Conservation (phyloP, 2,888 invertebrate species). For the Hirtodrosophila alboralis region DNA sequence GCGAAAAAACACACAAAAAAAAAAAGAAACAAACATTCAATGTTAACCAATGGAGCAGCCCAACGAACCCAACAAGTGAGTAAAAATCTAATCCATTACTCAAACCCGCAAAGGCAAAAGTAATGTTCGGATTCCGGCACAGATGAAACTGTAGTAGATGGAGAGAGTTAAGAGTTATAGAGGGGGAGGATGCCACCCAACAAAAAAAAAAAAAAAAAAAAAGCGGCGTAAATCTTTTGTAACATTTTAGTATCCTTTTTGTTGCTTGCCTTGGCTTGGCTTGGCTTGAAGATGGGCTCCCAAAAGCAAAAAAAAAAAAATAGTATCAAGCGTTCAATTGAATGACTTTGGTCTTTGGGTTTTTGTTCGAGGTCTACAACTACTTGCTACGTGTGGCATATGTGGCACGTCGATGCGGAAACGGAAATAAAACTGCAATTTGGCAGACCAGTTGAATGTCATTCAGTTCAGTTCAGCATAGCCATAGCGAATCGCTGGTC, state of each 20-base stretch:
- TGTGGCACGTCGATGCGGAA: constrained; percentile 61
- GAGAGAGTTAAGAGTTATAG: background rate
- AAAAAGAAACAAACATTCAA: constrained; percentile 19
- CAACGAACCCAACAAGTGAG: constrained; percentile 61
- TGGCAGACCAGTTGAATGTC: constrained; percentile 71
- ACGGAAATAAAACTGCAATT: constrained; percentile 75
- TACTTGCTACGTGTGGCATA: constrained; percentile 59
- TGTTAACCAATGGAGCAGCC: constrained; percentile 20
- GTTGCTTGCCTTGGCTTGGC: constrained; percentile 20
- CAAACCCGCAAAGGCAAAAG: constrained; percentile 70
- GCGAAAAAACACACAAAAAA: constrained; percentile 27
- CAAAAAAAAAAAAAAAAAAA: too few species aligned
- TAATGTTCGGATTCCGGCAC: constrained; percentile 52
- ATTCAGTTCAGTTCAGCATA: constrained; percentile 51
- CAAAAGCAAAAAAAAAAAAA: background rate
- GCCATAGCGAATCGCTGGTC: constrained; percentile 60
- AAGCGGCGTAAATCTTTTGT: constrained; percentile 77
- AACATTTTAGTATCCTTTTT: constrained; percentile 60
- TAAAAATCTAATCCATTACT: constrained; percentile 79
- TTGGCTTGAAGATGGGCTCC: constrained; percentile 42
- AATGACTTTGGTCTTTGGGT: constrained; percentile 22
- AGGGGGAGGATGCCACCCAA: constrained; percentile 8
- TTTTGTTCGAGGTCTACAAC: constrained; percentile 4
- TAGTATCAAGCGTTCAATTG: constrained; percentile 53
- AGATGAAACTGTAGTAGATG: constrained; percentile 2